Evolutionary conservation across 2,888 invertebrate genomes (phyloP).

Genomic region (Microctonus hyperodae): DNA sequence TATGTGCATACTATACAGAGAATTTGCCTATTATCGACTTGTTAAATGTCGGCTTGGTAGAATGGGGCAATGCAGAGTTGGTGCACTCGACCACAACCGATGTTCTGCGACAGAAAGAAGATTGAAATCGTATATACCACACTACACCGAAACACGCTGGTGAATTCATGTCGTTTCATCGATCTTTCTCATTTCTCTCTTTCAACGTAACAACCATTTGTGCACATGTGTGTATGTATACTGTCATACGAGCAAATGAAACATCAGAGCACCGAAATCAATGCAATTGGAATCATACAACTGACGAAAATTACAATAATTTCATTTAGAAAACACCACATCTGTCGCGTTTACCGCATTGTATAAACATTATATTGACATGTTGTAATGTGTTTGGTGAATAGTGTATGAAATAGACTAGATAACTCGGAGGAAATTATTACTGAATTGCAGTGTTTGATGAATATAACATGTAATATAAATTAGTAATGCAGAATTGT

Average conservation of each 20-base stretch:
- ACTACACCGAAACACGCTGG: slow-evolving; percentile 11
- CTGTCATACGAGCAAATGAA: neutral
- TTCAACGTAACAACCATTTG: neutral
- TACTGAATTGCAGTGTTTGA: too few relatives aligned
- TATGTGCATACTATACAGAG: slow-evolving; percentile 23
- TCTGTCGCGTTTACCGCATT: neutral
- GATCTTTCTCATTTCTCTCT: slow-evolving; percentile 1
- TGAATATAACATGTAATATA: too few relatives aligned
- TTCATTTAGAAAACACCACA: neutral
- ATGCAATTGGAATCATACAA: slow-evolving; percentile 5
- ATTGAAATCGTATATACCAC: slow-evolving; percentile 18
- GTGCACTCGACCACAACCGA: slow-evolving; percentile 19
- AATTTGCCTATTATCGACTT: slow-evolving; percentile 46
- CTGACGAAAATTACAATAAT: neutral
- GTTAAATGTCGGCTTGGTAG: slow-evolving; percentile 36
- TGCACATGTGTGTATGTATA: slow-evolving; percentile 8
- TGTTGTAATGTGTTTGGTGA: neutral
- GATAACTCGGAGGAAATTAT: too few relatives aligned
- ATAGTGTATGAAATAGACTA: too few relatives aligned
- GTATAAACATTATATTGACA: neutral
- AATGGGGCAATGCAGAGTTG: neutral
- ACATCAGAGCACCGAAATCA: neutral
- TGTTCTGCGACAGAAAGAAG: slow-evolving; percentile 23
- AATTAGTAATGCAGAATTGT: too few relatives aligned
- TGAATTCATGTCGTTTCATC: slow-evolving; percentile 16